A percentile compares a stretch with the other conserved stretches of the same genome.
These are phyloP conservation scores for Drosophila triauraria DNA, from an alignment of 1,140 invertebrate genomes.

Conservation along the genomic window DNA sequence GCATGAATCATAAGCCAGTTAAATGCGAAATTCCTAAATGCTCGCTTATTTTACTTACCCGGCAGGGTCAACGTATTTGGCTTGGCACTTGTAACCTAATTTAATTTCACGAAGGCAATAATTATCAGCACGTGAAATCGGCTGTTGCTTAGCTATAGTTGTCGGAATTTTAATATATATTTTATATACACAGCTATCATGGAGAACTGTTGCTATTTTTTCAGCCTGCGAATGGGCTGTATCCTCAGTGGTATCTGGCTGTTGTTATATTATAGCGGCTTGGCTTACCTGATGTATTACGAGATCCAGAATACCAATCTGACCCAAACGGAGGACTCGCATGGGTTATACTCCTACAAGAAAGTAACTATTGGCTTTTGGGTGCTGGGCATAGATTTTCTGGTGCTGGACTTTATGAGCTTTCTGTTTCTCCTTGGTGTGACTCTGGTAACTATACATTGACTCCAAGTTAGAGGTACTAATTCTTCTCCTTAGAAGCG, in stretches of 20 bases:
- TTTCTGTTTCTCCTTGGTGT: neutral
- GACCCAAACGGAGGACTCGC: rapidly evolving
- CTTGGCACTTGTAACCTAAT: constrained; percentile 46
- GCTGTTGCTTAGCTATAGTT: neutral
- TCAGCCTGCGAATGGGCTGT: constrained; percentile 10
- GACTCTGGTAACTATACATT: neutral
- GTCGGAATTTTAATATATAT: neutral
- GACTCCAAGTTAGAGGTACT: too few species aligned
- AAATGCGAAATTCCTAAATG: constrained; percentile 51
- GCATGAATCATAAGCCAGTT: constrained; percentile 62
- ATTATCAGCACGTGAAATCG: constrained; percentile 20
- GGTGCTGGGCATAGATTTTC: constrained; percentile 15
- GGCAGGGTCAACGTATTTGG: constrained; percentile 28
- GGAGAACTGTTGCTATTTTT: constrained; percentile 15
- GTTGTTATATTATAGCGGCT: neutral
- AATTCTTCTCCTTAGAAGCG: neutral
- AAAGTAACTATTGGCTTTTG: constrained; percentile 1
- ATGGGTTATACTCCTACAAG: rapidly evolving
- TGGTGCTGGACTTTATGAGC: neutral
- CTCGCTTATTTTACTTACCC: constrained; percentile 27
- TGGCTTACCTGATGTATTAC: constrained; percentile 9
- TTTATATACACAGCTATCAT: neutral
- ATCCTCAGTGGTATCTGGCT: neutral
- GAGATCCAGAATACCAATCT: neutral
- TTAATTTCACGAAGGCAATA: constrained; percentile 24